phyloP scores from a whole-genome alignment of 2,888 invertebrate species.

The Lobophora halterata region DNA sequence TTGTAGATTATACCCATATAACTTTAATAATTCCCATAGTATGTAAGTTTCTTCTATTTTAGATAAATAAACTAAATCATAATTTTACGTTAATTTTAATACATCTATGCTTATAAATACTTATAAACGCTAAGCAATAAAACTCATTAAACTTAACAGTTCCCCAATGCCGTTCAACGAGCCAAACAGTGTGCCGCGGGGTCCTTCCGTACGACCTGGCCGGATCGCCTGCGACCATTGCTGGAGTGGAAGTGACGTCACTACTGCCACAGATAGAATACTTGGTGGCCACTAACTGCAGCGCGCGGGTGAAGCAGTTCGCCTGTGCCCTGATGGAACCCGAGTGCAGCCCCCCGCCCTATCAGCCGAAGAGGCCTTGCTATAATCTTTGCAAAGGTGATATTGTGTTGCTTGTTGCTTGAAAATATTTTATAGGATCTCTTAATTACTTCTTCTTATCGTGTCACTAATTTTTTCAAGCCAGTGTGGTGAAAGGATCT shows the following conservation, averaged over 20 bases:
- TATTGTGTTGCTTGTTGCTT: not conserved
- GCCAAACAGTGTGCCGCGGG: slow-evolving; percentile 79
- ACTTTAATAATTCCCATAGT: too few species aligned
- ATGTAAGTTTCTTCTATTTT: too few species aligned
- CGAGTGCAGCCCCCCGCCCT: slow-evolving; percentile 82
- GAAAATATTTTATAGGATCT: too few species aligned
- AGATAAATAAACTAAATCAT: too few species aligned
- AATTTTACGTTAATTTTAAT: too few species aligned
- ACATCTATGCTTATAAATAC: too few species aligned
- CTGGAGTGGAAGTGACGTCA: slow-evolving; percentile 56
- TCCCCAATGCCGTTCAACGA: slow-evolving; percentile 76
- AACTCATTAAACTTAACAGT: slow-evolving; percentile 53
- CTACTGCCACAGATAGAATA: slow-evolving; percentile 80
- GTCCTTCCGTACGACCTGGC: slow-evolving; percentile 85
- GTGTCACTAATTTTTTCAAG: too few species aligned
- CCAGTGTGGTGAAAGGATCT: too few species aligned
- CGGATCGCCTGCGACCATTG: slow-evolving; percentile 65
- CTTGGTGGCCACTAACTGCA: slow-evolving; percentile 83
- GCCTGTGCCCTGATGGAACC: slow-evolving; percentile 84
- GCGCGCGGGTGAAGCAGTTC: slow-evolving; percentile 81
- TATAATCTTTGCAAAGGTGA: slow-evolving; percentile 84
- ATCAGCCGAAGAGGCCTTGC: slow-evolving; percentile 82
- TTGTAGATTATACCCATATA: too few species aligned
- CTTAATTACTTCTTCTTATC: too few species aligned
- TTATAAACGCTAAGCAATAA: too few species aligned